phyloP scores from a whole-genome alignment of 1,140 invertebrate species.

The Bombus vancouverensis region DNA sequence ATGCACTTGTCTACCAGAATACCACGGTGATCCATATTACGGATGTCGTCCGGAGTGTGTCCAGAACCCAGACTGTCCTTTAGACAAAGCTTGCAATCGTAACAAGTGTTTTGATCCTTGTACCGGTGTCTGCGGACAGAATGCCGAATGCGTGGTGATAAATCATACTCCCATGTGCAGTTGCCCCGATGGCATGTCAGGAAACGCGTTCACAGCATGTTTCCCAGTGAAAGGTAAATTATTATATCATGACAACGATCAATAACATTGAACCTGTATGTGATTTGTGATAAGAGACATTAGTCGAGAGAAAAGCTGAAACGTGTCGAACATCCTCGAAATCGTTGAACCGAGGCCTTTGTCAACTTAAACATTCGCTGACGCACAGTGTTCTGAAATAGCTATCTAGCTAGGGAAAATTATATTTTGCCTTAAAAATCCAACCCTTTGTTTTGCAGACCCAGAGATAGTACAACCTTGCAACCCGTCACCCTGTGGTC shows the following conservation, averaged over 20 bases:
- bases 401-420: no score
- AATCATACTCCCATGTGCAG: conserved; percentile 89
- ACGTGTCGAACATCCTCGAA: no score
- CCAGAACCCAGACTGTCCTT: conserved; percentile 87
- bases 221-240: conserved; percentile 80
- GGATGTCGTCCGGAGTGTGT: conserved; percentile 88
- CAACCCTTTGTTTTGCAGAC: conserved; percentile 53
- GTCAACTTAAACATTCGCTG: not conserved
- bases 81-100: conserved; percentile 87
- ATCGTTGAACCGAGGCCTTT: no score
- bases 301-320: not conserved
- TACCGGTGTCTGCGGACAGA: conserved; percentile 87
- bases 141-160: conserved; percentile 87
- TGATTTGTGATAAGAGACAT: not conserved
- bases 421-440: no score
- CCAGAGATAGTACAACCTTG: conserved; percentile 77
- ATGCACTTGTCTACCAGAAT: conserved; percentile 85
- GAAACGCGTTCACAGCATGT: conserved; percentile 88
- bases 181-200: conserved; percentile 86
- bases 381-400: not conserved
- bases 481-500: conserved; percentile 84
- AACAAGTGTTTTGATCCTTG: conserved; percentile 91
- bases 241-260: not conserved
- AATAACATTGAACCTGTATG: not conserved
- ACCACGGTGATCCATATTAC: conserved; percentile 86